Evolutionary conservation across 2,888 invertebrate genomes (phyloP).

Genomic region (Melinaea menophilus): DNA sequence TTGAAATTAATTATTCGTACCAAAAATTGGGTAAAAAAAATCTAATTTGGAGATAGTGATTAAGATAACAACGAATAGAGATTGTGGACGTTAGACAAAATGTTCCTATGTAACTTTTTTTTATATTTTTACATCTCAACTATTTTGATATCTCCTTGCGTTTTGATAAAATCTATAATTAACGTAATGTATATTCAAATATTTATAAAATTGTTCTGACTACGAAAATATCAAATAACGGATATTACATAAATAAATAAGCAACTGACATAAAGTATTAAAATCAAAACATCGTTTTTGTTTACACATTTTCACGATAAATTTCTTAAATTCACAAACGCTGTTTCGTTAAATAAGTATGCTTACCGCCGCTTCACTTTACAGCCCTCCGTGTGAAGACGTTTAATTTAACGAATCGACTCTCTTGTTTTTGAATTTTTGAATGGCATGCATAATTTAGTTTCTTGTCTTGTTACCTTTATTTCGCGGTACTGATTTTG

Average conservation of each 20-base stretch:
- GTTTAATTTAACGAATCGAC: conserved; percentile 5
- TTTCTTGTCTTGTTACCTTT: conserved; percentile 4
- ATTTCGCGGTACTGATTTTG: neutral
- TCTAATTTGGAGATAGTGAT: too few relatives aligned
- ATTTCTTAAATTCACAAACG: conserved; percentile 6
- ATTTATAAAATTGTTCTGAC: neutral
- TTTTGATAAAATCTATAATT: neutral
- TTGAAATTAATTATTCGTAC: too few relatives aligned
- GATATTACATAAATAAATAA: too few relatives aligned
- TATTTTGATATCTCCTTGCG: neutral
- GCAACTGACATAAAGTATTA: neutral
- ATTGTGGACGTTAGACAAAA: too few relatives aligned
- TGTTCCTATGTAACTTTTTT: too few relatives aligned
- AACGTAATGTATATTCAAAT: too few relatives aligned
- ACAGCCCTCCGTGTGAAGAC: conserved; percentile 8
- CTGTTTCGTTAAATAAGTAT: conserved; percentile 3
- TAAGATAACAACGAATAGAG: too few relatives aligned
- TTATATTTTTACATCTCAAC: too few relatives aligned
- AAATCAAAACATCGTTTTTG: neutral
- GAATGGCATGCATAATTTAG: conserved; percentile 7
- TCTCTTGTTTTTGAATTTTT: conserved; percentile 4
- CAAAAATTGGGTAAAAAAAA: too few relatives aligned
- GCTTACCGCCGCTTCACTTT: conserved; percentile 3
- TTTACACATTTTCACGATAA: neutral
- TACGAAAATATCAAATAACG: neutral